These are phyloP conservation scores for Protobothrops mucrosquamatus DNA, from an alignment of 2,113 vertebrate genomes.

Conservation along the genomic window DNA sequence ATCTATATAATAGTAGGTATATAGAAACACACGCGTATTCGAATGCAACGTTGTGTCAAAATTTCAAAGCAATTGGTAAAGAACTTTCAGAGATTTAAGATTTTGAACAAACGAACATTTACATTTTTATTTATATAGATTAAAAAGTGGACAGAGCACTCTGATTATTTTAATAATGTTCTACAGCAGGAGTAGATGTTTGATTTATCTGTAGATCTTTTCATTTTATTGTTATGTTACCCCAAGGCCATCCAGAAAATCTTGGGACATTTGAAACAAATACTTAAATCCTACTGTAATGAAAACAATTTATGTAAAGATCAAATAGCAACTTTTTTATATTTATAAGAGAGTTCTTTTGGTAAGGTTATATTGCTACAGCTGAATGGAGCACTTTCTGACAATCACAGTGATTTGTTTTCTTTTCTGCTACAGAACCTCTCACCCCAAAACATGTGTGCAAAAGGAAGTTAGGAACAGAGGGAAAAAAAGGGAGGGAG, in stretches of 20 bases:
- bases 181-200: not conserved
- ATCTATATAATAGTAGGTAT: too few species aligned
- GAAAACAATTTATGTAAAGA: not conserved
- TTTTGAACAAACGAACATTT: too few species aligned
- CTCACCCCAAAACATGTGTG: not conserved
- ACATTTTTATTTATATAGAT: not conserved
- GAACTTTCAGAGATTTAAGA: too few species aligned
- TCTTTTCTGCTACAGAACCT: not conserved
- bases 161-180: not conserved
- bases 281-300: not conserved
- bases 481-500: not conserved
- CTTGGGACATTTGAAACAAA: not conserved
- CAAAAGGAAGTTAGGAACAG: not conserved
- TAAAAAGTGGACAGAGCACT: conserved; percentile 22
- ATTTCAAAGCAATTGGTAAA: too few species aligned
- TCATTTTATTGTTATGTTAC: not conserved
- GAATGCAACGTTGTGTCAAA: too few species aligned
- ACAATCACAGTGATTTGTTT: not conserved
- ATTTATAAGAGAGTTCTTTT: not conserved
- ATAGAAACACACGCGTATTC: too few species aligned
- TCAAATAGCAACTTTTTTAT: not conserved
- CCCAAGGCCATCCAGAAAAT: not conserved
- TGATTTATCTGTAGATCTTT: not conserved
- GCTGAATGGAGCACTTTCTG: not conserved
- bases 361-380: not conserved